Base-by-base conservation (phyloP, 2,888 invertebrate species). In the Pammene aurita region DNA sequence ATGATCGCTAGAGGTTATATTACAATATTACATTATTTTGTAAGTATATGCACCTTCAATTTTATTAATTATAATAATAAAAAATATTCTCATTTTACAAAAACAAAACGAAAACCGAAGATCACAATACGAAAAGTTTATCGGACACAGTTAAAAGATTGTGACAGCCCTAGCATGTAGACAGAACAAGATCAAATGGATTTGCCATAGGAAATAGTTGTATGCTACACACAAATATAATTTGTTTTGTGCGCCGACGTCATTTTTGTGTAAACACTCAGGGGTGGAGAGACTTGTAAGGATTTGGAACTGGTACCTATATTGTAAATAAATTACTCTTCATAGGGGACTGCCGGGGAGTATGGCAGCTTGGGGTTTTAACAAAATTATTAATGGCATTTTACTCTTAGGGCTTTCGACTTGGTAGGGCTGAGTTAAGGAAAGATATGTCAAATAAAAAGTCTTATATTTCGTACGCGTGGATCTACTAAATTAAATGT, bases 101-200 rank as follows among this genome's bases (percentile, higher is more conserved):
- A n/a, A n/a, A n/a, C n/a, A n/a, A n/a, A n/a, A n/a, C 26, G 2
- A 26, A 26, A 26, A 26, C 26, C 26, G 2, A 26, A 26, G 4
- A 26, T 4, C 26, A 26, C 26, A 26, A 26, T 2, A 26, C 26
- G 26, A 26, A 26, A 26, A 26, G 26, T 26, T 26, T 26, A 26
- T 26, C 26, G 1, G 26, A 26, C n/a, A 14, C 46, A 50, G 7
- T 62, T 13, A 38, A 34, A 60, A 60, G 14, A 14, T 62, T 46
- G 58, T 63, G 74, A 72, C 76, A 78, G 68, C 77, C 74, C 74
- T 76, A 73, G 60, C 72, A 71, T 69, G 68, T 62, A 75, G 63
- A 18, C 73, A 73, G 62, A 66, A 72, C 73, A 75, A 75, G 78
- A 78, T 78, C 78, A 77, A 79, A 77, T 74, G 72, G 75, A 71